phyloP scores from a whole-genome alignment of 2,797 vertebrate species.

The Pantherophis alleghaniensis region DNA sequence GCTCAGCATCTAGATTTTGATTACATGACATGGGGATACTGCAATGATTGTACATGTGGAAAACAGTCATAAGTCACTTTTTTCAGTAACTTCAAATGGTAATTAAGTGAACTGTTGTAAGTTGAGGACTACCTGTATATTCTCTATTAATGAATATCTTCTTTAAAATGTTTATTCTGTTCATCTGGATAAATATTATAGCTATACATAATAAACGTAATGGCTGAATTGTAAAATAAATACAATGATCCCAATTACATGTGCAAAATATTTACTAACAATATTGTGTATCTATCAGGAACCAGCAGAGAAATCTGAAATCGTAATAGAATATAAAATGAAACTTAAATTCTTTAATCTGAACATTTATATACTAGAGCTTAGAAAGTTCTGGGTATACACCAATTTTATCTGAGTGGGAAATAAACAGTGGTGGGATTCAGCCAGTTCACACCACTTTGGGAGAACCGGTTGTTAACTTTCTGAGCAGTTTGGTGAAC shows the following conservation, averaged over 20 bases:
- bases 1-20: background rate
- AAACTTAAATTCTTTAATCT: background rate
- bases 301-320: background rate
- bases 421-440: background rate
- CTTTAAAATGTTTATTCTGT: slow-evolving; percentile 30
- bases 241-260: slow-evolving; percentile 32
- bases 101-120: background rate
- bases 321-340: background rate
- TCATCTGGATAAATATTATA: slow-evolving; percentile 43
- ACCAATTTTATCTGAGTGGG: background rate
- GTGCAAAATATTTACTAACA: slow-evolving; percentile 13
- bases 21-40: background rate
- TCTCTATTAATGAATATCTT: slow-evolving; percentile 26
- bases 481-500: no score
- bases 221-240: slow-evolving; percentile 52
- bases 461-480: no score
- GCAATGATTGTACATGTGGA: background rate
- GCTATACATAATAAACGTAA: slow-evolving; percentile 49
- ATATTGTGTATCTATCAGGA: background rate
- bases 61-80: background rate
- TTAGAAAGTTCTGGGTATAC: background rate
- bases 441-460: no score
- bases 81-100: background rate
- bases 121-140: background rate
- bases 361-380: background rate